These are phyloP conservation scores for Cryptophagus acutangulus DNA, from an alignment of 2,888 invertebrate species.

Conservation along the genomic window DNA sequence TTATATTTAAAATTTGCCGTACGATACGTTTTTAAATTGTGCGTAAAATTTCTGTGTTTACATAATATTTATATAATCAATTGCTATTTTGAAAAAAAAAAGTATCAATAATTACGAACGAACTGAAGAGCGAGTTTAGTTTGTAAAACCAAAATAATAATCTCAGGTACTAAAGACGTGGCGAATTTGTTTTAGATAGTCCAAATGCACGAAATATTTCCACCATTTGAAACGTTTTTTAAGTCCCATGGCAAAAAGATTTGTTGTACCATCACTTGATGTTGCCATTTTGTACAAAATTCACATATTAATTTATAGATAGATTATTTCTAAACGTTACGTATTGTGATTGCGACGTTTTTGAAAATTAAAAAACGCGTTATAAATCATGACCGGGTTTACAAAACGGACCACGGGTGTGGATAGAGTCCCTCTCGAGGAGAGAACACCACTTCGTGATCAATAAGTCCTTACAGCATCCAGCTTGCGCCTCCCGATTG, in stretches of 20 bases:
- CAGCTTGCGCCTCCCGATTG: slow-evolving; percentile 34
- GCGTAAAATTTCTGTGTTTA: slow-evolving; percentile 12
- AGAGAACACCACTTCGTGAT: slow-evolving; percentile 36
- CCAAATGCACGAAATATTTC: slow-evolving; percentile 41
- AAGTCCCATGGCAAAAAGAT: slow-evolving; percentile 34
- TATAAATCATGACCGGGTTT: slow-evolving; percentile 22
- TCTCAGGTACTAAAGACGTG: slow-evolving; percentile 8
- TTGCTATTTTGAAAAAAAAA: neutral
- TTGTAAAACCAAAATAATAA: slow-evolving; percentile 7
- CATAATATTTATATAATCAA: slow-evolving; percentile 1
- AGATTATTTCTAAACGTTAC: slow-evolving; percentile 12
- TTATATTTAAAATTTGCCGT: too few relatives aligned
- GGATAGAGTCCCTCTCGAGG: slow-evolving; percentile 31
- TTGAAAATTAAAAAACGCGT: slow-evolving; percentile 12
- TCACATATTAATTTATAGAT: slow-evolving; percentile 20
- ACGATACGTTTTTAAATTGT: slow-evolving; percentile 23
- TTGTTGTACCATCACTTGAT: slow-evolving; percentile 35
- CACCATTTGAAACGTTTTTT: slow-evolving; percentile 43
- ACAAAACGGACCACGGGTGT: slow-evolving; percentile 36
- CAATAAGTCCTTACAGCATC: slow-evolving; percentile 45
- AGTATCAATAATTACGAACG: neutral
- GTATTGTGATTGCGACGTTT: slow-evolving; percentile 12
- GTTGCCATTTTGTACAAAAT: slow-evolving; percentile 19
- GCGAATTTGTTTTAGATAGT: slow-evolving; percentile 24
- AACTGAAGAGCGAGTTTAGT: neutral